Evolutionary conservation across 2,888 invertebrate species (phyloP), one percentile per base, ranked within the genome.

Genomic region (Busseola fusca): DNA sequence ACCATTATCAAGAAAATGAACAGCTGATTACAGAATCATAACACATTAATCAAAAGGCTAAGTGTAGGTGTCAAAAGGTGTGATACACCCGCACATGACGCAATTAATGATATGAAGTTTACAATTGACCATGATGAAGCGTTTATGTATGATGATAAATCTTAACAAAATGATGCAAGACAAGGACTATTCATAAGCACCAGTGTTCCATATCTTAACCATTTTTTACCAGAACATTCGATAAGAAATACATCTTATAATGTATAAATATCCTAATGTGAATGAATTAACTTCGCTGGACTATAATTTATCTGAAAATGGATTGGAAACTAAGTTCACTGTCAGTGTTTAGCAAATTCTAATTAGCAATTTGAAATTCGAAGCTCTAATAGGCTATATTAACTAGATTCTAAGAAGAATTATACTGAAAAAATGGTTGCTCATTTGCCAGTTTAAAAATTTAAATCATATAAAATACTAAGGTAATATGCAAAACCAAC

Each of bases 401-500:
- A 59, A 60, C 14, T 74, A 57, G 60, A 21, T 34, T 12, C 54
- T 74, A 56, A 21, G 14, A 62, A 7, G 69, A 68, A 25, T 60
- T 58, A 45, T 37, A 64, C 27, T 50, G 50, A 40, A 40, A 69
- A 40, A 40, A 69, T 70, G 60, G 68, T 54, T 59, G 50, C 71
- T 71, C 70, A 79, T 74, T 76, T 66, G 37, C 18, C 45, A 67
- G 60, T 63, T 40, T 50, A 37, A 52, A 30, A 70, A 64, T 34
- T 64, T 25, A 27, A 66, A 57, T 9, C 45, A 54, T 48, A 64
- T 27, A 10, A 52, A 56, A 48, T 34, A 57, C 57, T 79, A 81
- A 82, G 82, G 74, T 78, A 71, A 14, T 72, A 72, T 71, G 74
- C 52, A 68, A 76, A 73, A 57, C 68, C 62, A 83, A 89, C 88